phyloP scores from a whole-genome alignment of 2,888 invertebrate genomes.

The Argyresthia albistria region DNA sequence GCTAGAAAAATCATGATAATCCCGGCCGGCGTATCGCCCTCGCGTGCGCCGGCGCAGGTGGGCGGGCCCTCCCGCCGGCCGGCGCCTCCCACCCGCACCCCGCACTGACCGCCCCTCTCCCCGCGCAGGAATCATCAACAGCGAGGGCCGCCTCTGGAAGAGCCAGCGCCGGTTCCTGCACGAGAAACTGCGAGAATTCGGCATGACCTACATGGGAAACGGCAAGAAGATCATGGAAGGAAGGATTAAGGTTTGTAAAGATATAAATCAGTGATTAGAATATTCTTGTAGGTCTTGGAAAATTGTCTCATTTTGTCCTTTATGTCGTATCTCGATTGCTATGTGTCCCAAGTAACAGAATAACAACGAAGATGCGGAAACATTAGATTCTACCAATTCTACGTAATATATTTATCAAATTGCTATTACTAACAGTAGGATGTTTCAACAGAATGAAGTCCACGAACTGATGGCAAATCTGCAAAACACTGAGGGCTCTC shows the following conservation, averaged over 20 bases:
- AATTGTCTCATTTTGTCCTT: too few species aligned
- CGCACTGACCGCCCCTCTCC: constrained; percentile 18
- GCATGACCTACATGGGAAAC: constrained; percentile 88
- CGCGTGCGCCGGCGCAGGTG: constrained; percentile 21
- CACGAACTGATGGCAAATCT: constrained; percentile 79
- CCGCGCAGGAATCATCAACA: constrained; percentile 87
- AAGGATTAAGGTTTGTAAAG: constrained; percentile 81
- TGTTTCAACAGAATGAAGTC: constrained; percentile 77
- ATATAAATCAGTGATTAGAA: background rate
- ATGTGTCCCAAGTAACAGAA: background rate
- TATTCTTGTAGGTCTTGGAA: too few species aligned
- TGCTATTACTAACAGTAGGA: background rate
- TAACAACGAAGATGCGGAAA: background rate
- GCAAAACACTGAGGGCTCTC: constrained; percentile 74
- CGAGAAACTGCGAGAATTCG: constrained; percentile 86
- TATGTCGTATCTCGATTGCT: background rate
- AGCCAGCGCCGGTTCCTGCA: constrained; percentile 91
- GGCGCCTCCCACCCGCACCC: constrained; percentile 19
- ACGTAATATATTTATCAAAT: too few species aligned
- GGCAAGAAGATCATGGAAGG: constrained; percentile 88
- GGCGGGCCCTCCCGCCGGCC: constrained; percentile 34
- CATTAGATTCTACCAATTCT: too few species aligned
- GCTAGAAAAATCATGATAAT: background rate
- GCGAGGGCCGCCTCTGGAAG: constrained; percentile 91
- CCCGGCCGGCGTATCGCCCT: background rate